Conservation (phyloP, 53 echinoderm and acorn worm genomes). For the Luidia sarsii region DNA sequence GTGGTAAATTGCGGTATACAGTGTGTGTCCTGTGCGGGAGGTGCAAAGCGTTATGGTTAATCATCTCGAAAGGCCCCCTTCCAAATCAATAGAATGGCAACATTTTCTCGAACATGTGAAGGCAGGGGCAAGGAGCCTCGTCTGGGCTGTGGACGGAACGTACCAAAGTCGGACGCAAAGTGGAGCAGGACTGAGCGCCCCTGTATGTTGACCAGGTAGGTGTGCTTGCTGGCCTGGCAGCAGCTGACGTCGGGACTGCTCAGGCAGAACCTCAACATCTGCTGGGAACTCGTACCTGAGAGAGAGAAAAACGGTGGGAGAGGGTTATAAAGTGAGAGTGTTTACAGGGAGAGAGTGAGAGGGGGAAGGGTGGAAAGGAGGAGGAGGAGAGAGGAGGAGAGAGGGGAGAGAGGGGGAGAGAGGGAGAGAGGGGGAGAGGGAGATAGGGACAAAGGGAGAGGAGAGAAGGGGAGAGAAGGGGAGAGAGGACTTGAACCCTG, state of each 20-base stretch:
- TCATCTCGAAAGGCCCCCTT: too few relatives aligned
- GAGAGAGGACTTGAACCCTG: too few relatives aligned
- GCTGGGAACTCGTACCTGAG: slow-evolving; percentile 68
- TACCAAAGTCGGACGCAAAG: slow-evolving; percentile 95
- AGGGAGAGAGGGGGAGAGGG: not conserved
- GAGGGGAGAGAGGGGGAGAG: not conserved
- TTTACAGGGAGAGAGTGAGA: not conserved
- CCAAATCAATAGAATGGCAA: too few relatives aligned
- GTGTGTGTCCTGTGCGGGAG: too few relatives aligned
- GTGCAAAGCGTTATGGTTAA: too few relatives aligned
- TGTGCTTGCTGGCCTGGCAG: slow-evolving; percentile 84
- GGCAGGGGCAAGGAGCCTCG: too few relatives aligned
- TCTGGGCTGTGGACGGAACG: too few relatives aligned
- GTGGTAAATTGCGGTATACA: too few relatives aligned
- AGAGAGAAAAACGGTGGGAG: not conserved
- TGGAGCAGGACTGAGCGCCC: slow-evolving; percentile 82
- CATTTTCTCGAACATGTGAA: too few relatives aligned
- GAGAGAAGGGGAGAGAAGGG: too few relatives aligned
- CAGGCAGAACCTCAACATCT: slow-evolving; percentile 75
- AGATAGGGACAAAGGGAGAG: too few relatives aligned
- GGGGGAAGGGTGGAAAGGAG: not conserved
- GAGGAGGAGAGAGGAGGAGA: not conserved
- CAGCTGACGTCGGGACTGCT: slow-evolving; percentile 50
- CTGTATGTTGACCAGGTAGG: slow-evolving; percentile 90
- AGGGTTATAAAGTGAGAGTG: not conserved